These are phyloP conservation scores for Gopherus evgoodei DNA, from an alignment of 2,113 vertebrate genomes.

Conservation along the genomic window DNA sequence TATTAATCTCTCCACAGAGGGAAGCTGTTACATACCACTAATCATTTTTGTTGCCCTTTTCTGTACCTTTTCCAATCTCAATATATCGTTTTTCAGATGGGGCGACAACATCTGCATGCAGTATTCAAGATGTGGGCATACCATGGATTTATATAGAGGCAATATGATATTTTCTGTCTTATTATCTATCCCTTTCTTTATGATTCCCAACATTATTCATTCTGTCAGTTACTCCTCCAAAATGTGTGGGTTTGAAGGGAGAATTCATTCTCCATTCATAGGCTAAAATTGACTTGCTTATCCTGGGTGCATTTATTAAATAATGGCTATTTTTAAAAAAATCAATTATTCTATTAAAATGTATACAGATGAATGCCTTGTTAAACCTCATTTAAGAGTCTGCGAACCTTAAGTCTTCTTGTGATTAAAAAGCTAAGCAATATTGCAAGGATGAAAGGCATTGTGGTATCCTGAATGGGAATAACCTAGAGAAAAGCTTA, in stretches of 20 bases:
- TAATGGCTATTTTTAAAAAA: not conserved
- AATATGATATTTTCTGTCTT: too few species aligned
- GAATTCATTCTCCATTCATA: not conserved
- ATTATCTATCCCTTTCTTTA: too few species aligned
- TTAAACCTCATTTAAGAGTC: not conserved
- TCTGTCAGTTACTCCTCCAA: not conserved
- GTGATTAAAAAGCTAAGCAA: not conserved
- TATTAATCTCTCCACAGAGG: too few species aligned
- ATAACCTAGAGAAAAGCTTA: not conserved
- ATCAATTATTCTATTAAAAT: not conserved
- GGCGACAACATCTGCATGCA: too few species aligned
- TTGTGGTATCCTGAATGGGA: slow-evolving; percentile 10
- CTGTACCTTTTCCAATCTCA: too few species aligned
- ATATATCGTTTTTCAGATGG: too few species aligned
- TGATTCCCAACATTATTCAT: not conserved
- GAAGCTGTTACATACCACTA: too few species aligned
- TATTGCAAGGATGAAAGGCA: not conserved
- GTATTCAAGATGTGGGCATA: too few species aligned
- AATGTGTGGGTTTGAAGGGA: not conserved
- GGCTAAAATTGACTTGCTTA: not conserved
- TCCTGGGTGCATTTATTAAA: not conserved
- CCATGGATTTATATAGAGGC: too few species aligned
- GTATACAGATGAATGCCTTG: not conserved
- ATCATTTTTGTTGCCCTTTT: too few species aligned
- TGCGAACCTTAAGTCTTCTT: not conserved